Evolutionary conservation across 2,888 invertebrate species (phyloP).

Genomic region (Pristionchus japonicus): DNA sequence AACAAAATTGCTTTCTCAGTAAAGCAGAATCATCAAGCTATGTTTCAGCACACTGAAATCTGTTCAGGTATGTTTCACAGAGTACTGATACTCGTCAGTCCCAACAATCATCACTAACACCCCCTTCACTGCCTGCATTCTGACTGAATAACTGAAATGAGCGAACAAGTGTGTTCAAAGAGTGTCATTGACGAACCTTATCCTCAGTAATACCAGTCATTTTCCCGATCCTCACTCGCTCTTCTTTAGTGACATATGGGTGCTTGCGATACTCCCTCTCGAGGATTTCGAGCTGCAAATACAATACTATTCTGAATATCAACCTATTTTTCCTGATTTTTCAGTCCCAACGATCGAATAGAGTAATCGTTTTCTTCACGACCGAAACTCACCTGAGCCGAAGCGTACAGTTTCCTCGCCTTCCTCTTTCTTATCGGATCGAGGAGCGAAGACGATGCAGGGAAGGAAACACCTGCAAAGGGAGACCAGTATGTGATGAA

Average conservation of each 20-base stretch:
- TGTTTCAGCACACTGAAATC: no score
- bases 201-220: conserved; percentile 4
- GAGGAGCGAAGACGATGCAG: not conserved
- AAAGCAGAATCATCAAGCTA: no score
- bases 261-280: not conserved
- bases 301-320: not conserved
- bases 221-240: not conserved
- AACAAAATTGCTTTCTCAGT: no score
- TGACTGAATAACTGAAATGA: no score
- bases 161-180: no score
- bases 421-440: not conserved
- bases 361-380: not conserved
- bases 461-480: not conserved
- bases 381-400: not conserved
- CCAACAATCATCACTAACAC: no score
- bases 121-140: no score
- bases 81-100: no score
- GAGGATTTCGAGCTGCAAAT: not conserved
- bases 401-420: not conserved
- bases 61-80: no score
- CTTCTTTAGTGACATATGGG: not conserved
- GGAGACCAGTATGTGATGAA: not conserved
- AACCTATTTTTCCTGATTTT: no score
- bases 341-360: not conserved
- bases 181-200: not conserved